Evolutionary conservation across 2,888 invertebrate species (phyloP).

Genomic region (Eumerus sabulonum): DNA sequence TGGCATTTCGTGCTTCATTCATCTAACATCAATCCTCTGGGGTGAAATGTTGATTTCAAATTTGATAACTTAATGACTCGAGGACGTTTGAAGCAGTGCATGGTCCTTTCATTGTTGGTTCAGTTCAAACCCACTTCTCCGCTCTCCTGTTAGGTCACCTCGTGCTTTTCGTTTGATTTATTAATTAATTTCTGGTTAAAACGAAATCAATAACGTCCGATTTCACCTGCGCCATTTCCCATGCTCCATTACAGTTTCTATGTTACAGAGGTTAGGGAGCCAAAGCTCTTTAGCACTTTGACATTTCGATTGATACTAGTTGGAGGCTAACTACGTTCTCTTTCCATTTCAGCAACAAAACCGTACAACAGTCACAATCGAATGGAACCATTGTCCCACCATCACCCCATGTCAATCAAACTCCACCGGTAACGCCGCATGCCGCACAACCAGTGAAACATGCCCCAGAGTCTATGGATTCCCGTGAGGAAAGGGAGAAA

Average conservation of each 20-base stretch:
- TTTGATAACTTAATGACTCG: too few relatives aligned
- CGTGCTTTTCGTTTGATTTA: too few relatives aligned
- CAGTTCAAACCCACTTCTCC: too few relatives aligned
- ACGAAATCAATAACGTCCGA: too few relatives aligned
- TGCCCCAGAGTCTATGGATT: conserved; percentile 19
- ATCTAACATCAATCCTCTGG: too few relatives aligned
- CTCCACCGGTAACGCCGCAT: conserved; percentile 53
- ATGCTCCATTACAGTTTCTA: conserved; percentile 2
- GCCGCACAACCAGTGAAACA: background rate
- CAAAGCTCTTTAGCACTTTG: background rate
- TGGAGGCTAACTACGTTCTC: background rate
- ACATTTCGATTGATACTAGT: too few relatives aligned
- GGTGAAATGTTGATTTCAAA: too few relatives aligned
- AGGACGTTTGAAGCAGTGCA: too few relatives aligned
- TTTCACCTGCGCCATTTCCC: conserved; percentile 26
- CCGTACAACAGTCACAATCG: conserved; percentile 38
- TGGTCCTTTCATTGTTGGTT: too few relatives aligned
- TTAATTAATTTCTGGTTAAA: too few relatives aligned
- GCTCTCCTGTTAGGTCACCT: too few relatives aligned
- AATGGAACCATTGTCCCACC: conserved; percentile 40
- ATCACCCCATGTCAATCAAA: conserved; percentile 32
- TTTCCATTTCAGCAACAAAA: conserved; percentile 58
- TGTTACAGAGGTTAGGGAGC: conserved; percentile 14
- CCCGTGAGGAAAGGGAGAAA: background rate
- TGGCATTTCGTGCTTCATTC: too few relatives aligned